Conservation (phyloP, 2,797 vertebrate genomes). For the Halcyon leucocephala region DNA sequence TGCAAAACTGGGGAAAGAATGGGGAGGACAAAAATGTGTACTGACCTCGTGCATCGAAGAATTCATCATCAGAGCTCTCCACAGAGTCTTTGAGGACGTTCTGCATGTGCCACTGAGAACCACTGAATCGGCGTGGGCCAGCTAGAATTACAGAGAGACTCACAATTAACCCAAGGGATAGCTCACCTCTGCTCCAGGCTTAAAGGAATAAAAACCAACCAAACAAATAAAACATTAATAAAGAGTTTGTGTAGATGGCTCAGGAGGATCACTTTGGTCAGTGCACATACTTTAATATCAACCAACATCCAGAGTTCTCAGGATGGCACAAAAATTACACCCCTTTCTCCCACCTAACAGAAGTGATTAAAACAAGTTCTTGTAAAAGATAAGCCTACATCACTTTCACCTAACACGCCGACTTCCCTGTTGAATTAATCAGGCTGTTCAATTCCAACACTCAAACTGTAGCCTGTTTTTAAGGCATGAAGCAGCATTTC, state of each 20-base stretch:
- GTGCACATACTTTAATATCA: background rate
- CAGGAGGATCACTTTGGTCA: background rate
- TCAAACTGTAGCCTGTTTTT: background rate
- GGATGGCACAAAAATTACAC: background rate
- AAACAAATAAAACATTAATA: background rate
- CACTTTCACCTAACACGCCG: background rate
- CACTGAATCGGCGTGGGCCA: conserved; percentile 80
- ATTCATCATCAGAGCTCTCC: conserved; percentile 98
- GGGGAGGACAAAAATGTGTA: background rate
- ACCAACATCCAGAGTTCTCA: background rate
- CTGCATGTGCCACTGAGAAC: conserved; percentile 88
- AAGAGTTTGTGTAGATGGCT: background rate
- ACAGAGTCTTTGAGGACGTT: conserved; percentile 90
- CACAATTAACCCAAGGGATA: background rate
- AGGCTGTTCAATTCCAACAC: background rate
- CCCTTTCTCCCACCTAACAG: background rate
- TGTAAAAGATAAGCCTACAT: background rate
- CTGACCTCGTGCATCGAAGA: conserved; percentile 97
- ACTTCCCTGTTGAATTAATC: background rate
- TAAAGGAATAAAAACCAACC: background rate
- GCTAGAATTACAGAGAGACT: conserved; percentile 76
- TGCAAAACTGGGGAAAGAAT: background rate
- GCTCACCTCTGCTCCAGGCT: background rate
- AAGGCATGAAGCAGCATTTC: background rate
- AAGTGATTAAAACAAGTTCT: background rate